Evolutionary conservation across 2,113 vertebrate genomes (phyloP), one percentile per base, ranked within the genome.

Genomic region (Eulemur rufifrons): DNA sequence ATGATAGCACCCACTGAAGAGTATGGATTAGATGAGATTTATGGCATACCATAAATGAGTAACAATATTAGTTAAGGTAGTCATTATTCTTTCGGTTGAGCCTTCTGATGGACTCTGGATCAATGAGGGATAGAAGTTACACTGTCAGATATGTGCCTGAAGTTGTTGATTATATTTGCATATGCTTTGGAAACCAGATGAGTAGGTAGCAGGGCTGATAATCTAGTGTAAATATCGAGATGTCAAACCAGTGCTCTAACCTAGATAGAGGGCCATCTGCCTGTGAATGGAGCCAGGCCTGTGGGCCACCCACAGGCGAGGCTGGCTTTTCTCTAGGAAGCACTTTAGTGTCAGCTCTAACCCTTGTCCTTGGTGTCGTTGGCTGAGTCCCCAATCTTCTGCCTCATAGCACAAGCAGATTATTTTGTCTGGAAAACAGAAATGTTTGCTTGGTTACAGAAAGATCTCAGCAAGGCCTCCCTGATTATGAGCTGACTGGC

Each of bases 271-370:
- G 29, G 37, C n/a, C n/a, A 6, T n/a, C 39, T 92, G 73, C 21
- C 11, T 73, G 20, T 47, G 21, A 39, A 17, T 52, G 45, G 47
- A 85, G n/a, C 47, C 37, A 37, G 81, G 23, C 20, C 71, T 95
- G 81, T 85, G 76, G 10, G 45, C 69, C 85, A 52, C 69, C 73
- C 80, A 76, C 29, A 42, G 42, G 64, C 23, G 50, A 77, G 82
- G 69, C 8, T 85, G 50, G 27, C 14, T 78, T 96, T 98, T 88
- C 66, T 78, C 11, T 29, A 61, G 61, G 87, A n/a, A n/a, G n/a
- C n/a, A n/a, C n/a, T n/a, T n/a, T 32, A n/a, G 32, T 45, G 69
- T 91, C 29, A 47, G 32, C 56, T 86, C 14, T 78, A 8, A 63
- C 59, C 37, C 29, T 88, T 25, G 27, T 2, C 29, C 27, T 27